phyloP scores from a whole-genome alignment of 2,113 vertebrate genomes.

The Menidia beryllina region DNA sequence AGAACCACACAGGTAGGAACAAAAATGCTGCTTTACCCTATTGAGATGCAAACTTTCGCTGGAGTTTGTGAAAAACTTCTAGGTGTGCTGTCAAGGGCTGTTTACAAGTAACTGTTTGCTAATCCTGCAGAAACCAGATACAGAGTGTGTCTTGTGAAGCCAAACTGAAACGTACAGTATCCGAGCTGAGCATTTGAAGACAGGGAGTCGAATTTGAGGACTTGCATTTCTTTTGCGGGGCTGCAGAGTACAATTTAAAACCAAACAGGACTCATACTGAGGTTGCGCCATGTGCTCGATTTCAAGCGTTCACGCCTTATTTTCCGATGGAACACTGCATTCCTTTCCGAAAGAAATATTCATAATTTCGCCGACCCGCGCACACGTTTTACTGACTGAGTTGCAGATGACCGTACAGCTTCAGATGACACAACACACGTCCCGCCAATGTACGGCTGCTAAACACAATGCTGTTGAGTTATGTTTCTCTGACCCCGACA shows the following conservation, averaged over 20 bases:
- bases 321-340: not conserved
- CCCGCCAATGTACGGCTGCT: no score
- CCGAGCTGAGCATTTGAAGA: not conserved
- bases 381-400: no score
- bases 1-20: slow-evolving; percentile 69
- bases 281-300: not conserved
- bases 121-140: slow-evolving; percentile 1
- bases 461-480: no score
- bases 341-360: not conserved
- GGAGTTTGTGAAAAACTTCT: slow-evolving; percentile 14
- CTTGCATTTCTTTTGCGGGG: no score
- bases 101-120: not conserved
- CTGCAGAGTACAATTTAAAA: not conserved
- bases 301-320: not conserved
- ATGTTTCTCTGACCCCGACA: no score
- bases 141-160: not conserved
- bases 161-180: not conserved
- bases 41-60: slow-evolving; percentile 15
- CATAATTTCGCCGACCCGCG: not conserved
- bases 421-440: no score
- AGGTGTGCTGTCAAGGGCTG: not conserved
- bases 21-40: not conserved
- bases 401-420: no score
- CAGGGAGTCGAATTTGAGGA: no score
- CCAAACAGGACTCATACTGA: not conserved